These are phyloP conservation scores for Muscicapa comitata DNA, from an alignment of 2,797 vertebrate species.

Conservation along the genomic window DNA sequence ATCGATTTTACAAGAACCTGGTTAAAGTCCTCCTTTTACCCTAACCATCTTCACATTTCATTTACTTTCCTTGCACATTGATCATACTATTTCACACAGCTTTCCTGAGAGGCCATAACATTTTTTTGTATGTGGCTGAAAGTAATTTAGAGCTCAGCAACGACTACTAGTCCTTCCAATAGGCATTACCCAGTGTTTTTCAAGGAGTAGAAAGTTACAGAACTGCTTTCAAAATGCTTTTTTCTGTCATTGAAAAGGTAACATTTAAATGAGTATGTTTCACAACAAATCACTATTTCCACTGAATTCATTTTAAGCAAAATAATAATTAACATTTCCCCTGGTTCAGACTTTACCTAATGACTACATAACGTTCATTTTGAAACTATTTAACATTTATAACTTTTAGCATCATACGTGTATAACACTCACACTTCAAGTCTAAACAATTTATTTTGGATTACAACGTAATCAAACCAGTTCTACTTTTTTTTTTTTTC, in stretches of 20 bases:
- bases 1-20: neutral
- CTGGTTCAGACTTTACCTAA: neutral
- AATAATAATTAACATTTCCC: neutral
- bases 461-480: neutral
- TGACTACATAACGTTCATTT: neutral
- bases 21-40: neutral
- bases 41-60: neutral
- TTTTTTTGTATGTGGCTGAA: neutral
- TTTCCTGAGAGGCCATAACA: neutral
- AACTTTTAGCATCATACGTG: neutral
- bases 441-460: neutral
- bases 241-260: neutral
- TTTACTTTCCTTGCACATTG: neutral
- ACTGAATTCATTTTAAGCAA: neutral
- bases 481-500: neutral
- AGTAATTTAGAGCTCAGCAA: neutral
- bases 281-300: neutral
- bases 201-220: neutral
- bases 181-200: neutral
- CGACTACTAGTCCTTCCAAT: neutral
- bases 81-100: neutral
- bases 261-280: neutral
- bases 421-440: neutral
- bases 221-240: neutral
- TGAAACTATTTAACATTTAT: neutral